Evolutionary conservation across 2,113 vertebrate species (phyloP), one percentile per base, ranked within the genome.

Genomic region (Zeus faber): DNA sequence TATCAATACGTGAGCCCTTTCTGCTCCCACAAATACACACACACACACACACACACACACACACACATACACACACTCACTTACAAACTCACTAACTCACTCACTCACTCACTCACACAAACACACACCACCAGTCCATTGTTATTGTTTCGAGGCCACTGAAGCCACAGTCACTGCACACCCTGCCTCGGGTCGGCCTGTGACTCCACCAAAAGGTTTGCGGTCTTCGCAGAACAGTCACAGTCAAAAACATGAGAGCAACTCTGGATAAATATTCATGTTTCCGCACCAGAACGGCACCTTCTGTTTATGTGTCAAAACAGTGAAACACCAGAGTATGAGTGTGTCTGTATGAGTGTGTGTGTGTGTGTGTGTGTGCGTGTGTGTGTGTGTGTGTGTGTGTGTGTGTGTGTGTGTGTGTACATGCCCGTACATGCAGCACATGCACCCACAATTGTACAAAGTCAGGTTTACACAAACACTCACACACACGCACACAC

Each of bases 111-210:
- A n/a, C n/a, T n/a, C n/a, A n/a, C n/a, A n/a, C n/a, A n/a, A n/a
- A n/a, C n/a, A n/a, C n/a, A n/a, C n/a, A n/a, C n/a, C n/a, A n/a
- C n/a, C 74, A 67, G 72, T 72, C 71, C 69, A 61, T 3, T 81
- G 77, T 83, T 85, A 76, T 85, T 84, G 70, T 87, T 81, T 67
- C 63, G 59, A 39, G 79, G 76, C 72, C 77, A 74, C 72, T 14
- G 59, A 51, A 66, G 71, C 76, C 76, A 29, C 65, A 83, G 65
- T 86, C 72, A 68, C 64, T 59, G 70, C 54, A 49, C 56, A 60
- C 63, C 56, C 68, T 45, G 62, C 72, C 53, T 48, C 61, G 54
- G 57, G 46, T 5, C 17, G n/a, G n/a, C n/a, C n/a, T 18, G 60
- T 53, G 74, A 71, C 74, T 72, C 76, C 58, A 67, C 68, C 65